Evolutionary conservation across 2,888 invertebrate species (phyloP).

Genomic region (Charanyca ferruginea): DNA sequence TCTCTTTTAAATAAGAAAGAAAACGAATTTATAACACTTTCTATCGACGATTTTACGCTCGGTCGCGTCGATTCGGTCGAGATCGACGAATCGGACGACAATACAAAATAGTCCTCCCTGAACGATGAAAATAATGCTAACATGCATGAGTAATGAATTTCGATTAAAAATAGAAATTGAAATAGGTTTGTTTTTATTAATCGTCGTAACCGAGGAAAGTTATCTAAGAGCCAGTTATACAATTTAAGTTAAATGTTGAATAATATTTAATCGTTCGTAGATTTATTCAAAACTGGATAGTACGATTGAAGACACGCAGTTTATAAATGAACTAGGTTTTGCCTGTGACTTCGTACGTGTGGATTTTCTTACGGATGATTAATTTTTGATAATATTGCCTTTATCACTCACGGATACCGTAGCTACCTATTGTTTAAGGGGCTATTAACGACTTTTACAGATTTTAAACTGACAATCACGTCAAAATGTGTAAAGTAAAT

Average conservation of each 20-base stretch:
- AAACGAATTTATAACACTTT: conserved; percentile 87
- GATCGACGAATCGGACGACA: conserved; percentile 39
- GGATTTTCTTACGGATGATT: not conserved
- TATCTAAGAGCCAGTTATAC: conserved; percentile 43
- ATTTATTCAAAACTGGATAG: conserved; percentile 17
- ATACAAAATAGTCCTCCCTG: conserved; percentile 35
- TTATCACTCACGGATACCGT: no score
- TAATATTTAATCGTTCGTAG: conserved; percentile 41
- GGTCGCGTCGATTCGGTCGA: conserved; percentile 67
- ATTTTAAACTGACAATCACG: no score
- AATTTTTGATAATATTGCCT: no score
- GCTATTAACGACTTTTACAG: no score
- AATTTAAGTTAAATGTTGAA: conserved; percentile 39
- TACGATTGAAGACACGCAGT: conserved; percentile 21
- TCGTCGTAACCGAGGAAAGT: conserved; percentile 24
- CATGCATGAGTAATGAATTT: conserved; percentile 27
- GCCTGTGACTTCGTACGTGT: not conserved
- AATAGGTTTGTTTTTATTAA: conserved; percentile 32
- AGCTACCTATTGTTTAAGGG: no score
- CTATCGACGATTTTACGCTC: conserved; percentile 82
- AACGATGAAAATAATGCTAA: conserved; percentile 26
- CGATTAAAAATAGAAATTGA: not conserved
- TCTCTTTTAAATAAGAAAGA: conserved; percentile 88
- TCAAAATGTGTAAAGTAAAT: no score
- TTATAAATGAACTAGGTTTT: not conserved